Conservation (phyloP, 2,113 vertebrate genomes). For the Lophura nycthemera region DNA sequence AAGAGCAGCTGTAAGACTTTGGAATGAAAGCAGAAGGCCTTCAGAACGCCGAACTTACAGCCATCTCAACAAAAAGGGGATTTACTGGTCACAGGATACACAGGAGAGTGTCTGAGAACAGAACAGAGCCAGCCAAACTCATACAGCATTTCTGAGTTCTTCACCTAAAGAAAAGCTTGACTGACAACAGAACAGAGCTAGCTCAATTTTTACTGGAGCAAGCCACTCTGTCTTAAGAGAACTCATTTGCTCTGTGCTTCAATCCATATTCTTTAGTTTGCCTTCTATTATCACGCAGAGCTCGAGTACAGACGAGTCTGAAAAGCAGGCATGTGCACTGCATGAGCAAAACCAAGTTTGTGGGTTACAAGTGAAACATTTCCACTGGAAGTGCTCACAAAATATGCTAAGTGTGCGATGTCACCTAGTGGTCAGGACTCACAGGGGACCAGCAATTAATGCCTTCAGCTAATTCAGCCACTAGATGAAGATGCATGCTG, state of each 20-base stretch:
- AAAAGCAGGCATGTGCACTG: background rate
- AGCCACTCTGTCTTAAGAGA: background rate
- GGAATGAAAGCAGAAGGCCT: background rate
- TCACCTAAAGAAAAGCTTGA: background rate
- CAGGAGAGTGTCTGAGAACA: background rate
- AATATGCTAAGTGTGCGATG: background rate
- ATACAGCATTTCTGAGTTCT: background rate
- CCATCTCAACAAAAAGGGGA: background rate
- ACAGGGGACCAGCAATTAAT: background rate
- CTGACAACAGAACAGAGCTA: background rate
- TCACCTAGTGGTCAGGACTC: conserved; percentile 56
- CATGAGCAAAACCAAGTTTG: background rate
- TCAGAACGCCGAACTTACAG: background rate
- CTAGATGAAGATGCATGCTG: background rate
- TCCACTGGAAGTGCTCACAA: background rate
- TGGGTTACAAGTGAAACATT: background rate
- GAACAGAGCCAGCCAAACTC: background rate
- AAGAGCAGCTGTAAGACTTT: background rate
- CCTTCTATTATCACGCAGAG: background rate
- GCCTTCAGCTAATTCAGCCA: background rate
- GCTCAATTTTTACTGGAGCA: background rate
- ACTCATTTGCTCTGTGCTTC: background rate
- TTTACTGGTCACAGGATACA: background rate
- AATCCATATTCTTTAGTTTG: background rate
- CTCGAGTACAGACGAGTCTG: background rate